Evolutionary conservation across 1,140 invertebrate genomes (phyloP).

Genomic region (Saxidomus purpurata): DNA sequence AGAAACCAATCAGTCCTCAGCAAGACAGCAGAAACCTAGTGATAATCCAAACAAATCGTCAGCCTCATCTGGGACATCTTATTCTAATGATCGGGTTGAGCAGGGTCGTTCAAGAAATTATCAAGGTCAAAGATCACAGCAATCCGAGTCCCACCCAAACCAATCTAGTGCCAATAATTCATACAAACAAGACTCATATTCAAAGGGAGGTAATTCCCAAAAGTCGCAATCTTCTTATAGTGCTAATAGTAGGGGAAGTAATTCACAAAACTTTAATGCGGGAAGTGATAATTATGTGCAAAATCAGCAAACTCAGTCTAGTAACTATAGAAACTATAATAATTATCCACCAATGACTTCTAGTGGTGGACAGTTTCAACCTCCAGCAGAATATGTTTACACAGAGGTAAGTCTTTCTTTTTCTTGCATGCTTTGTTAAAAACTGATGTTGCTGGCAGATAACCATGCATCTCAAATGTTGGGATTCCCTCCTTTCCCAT

Average conservation of each 20-base stretch:
- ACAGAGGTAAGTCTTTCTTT: conserved; percentile 39
- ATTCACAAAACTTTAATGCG: background rate
- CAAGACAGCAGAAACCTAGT: background rate
- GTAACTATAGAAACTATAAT: conserved; percentile 51
- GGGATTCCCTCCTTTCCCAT: too few species aligned
- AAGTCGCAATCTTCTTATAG: conserved; percentile 35
- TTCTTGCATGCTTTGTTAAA: too few species aligned
- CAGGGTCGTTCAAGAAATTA: conserved; percentile 14
- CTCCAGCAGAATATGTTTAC: conserved; percentile 33
- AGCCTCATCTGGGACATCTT: background rate
- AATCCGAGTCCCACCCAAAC: conserved; percentile 29
- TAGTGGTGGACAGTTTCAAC: conserved; percentile 22
- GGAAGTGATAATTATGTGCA: conserved; percentile 29
- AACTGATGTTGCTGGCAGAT: too few species aligned
- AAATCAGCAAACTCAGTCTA: conserved; percentile 5
- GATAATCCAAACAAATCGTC: conserved; percentile 2
- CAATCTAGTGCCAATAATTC: conserved; percentile 38
- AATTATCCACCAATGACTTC: background rate
- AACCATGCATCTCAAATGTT: too few species aligned
- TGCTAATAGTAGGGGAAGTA: conserved; percentile 20
- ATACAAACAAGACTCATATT: conserved; percentile 35
- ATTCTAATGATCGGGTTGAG: conserved; percentile 40
- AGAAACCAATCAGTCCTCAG: background rate
- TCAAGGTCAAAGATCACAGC: background rate
- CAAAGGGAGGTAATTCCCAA: conserved; percentile 43